Percentiles rank a stretch among this genome's conserved stretches.
Conservation (phyloP, 2,113 vertebrate species). For the Chinchilla lanigera region DNA sequence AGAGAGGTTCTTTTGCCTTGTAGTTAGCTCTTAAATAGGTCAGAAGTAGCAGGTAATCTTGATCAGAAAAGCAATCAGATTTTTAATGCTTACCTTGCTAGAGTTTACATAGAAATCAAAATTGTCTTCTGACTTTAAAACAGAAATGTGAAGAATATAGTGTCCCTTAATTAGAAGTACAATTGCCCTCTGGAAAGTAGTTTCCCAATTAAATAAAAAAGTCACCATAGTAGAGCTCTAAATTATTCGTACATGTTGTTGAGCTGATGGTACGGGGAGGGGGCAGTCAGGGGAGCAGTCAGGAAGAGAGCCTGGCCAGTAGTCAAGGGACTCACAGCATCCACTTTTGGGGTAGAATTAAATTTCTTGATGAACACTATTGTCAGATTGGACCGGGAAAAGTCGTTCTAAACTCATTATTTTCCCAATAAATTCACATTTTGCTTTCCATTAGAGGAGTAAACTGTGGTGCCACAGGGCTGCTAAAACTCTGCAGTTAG, state of each 20-base stretch:
- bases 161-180: conserved; percentile 48
- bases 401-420: conserved; percentile 63
- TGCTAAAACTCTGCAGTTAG: conserved; percentile 33
- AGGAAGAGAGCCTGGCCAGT: neutral
- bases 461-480: neutral
- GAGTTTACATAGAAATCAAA: conserved; percentile 1
- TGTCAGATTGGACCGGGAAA: neutral
- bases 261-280: neutral
- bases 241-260: neutral
- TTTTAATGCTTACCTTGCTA: conserved; percentile 80
- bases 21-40: conserved; percentile 84
- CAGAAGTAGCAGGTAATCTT: conserved; percentile 83
- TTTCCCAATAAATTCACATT: neutral
- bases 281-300: neutral
- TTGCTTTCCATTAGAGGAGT: conserved; percentile 58
- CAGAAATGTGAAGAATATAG: neutral
- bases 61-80: conserved; percentile 82
- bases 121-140: conserved; percentile 40
- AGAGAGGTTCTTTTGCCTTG: conserved; percentile 77
- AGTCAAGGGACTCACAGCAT: neutral
- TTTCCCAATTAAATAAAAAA: conserved; percentile 25
- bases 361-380: conserved; percentile 17
- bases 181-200: conserved; percentile 11
- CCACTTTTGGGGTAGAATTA: neutral
- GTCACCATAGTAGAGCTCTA: neutral